Conservation (phyloP, 2,113 vertebrate genomes). For the Aegithalos caudatus region DNA sequence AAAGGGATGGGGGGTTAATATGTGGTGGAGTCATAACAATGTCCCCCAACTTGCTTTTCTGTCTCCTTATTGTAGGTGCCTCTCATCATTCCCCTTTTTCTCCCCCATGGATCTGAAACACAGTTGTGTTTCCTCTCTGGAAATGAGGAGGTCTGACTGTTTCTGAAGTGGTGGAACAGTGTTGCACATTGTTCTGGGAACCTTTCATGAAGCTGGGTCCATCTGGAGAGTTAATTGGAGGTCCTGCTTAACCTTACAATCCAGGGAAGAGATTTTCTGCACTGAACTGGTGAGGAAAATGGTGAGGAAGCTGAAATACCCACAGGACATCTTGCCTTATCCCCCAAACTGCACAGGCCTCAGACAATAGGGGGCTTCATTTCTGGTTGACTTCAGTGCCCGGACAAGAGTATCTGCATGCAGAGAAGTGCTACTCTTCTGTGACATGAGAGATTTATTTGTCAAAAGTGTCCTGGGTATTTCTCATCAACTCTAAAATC, state of each 20-base stretch:
- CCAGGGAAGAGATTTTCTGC: not conserved
- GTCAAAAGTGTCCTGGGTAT: not conserved
- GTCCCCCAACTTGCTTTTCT: not conserved
- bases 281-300: not conserved
- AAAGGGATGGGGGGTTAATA: not conserved
- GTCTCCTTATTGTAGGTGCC: not conserved
- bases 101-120: not conserved
- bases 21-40: not conserved
- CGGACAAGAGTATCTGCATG: not conserved
- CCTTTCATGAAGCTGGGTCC: fast-evolving
- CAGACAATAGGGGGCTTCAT: not conserved
- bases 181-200: not conserved
- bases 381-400: not conserved
- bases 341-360: not conserved
- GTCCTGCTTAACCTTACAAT: not conserved
- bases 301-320: not conserved
- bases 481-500: not conserved
- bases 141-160: fast-evolving
- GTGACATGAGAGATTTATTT: not conserved
- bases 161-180: not conserved
- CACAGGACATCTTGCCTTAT: not conserved
- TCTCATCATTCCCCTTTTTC: not conserved
- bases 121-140: not conserved
- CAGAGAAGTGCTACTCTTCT: not conserved
- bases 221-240: not conserved